Conservation (phyloP, 2,113 vertebrate species). For the Trachemys scripta region DNA sequence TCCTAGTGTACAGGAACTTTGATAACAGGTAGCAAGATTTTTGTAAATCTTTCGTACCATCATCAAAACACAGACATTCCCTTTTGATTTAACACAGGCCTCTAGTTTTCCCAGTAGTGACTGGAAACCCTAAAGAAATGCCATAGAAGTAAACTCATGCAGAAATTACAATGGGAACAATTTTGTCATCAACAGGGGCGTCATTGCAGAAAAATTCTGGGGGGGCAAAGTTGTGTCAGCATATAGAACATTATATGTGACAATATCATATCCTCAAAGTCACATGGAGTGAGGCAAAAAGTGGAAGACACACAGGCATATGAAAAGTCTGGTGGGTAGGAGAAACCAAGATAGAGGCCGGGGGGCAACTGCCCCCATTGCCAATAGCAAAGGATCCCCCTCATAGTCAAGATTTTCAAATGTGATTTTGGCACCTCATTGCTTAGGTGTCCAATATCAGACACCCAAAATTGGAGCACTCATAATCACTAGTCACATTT, state of each 20-base stretch:
- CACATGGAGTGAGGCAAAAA: neutral
- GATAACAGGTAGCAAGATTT: neutral
- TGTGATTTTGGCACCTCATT: neutral
- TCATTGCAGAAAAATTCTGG: neutral
- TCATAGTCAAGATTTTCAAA: neutral
- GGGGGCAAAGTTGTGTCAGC: neutral
- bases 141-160: constrained; percentile 4
- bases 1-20: neutral
- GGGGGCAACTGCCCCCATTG: neutral
- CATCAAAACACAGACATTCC: constrained; percentile 32
- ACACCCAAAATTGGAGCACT: neutral
- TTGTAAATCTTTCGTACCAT: neutral
- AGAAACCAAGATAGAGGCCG: neutral
- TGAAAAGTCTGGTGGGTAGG: neutral
- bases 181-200: neutral
- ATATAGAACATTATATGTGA: neutral
- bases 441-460: neutral
- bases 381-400: neutral
- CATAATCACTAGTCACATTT: neutral
- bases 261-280: neutral
- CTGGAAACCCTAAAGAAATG: constrained; percentile 5
- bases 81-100: constrained; percentile 43
- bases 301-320: neutral
- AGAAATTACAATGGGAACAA: neutral
- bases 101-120: constrained; percentile 36